A percentile compares a stretch with the other conserved stretches of the same genome.
These are phyloP conservation scores for Spheniscus mendiculus DNA, from an alignment of 2,113 vertebrate genomes.

Conservation along the genomic window DNA sequence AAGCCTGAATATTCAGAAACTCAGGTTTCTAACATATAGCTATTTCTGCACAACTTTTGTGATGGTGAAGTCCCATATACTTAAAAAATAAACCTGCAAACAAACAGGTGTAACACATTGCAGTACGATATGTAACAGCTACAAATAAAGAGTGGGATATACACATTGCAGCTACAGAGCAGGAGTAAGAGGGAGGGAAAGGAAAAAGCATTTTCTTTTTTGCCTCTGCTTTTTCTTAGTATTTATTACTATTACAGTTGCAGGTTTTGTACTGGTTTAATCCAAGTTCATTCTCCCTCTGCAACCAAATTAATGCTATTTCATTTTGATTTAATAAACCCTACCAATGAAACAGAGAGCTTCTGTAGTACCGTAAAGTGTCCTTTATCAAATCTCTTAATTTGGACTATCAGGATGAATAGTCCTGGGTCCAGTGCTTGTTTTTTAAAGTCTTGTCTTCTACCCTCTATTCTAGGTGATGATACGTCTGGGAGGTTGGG, in stretches of 20 bases:
- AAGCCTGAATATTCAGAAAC: background rate
- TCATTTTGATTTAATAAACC: background rate
- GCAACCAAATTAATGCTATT: background rate
- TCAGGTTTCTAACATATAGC: background rate
- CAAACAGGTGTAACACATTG: background rate
- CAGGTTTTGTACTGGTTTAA: background rate
- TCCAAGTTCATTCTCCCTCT: background rate
- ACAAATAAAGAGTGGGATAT: background rate
- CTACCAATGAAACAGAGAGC: background rate
- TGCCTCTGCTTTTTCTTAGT: background rate
- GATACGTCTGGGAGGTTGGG: background rate
- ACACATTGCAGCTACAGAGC: background rate
- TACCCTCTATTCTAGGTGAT: background rate
- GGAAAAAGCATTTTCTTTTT: background rate
- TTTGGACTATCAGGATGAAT: background rate
- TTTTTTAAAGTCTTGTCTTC: background rate
- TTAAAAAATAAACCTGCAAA: background rate
- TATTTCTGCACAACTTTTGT: background rate
- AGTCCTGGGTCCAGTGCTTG: background rate
- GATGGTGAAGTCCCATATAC: background rate
- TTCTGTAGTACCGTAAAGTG: background rate
- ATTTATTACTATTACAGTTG: background rate
- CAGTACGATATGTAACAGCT: background rate
- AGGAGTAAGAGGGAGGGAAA: background rate
- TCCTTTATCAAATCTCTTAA: background rate